Base-by-base conservation (phyloP, 2,797 vertebrate genomes). In the Pempheris klunzingeri region DNA sequence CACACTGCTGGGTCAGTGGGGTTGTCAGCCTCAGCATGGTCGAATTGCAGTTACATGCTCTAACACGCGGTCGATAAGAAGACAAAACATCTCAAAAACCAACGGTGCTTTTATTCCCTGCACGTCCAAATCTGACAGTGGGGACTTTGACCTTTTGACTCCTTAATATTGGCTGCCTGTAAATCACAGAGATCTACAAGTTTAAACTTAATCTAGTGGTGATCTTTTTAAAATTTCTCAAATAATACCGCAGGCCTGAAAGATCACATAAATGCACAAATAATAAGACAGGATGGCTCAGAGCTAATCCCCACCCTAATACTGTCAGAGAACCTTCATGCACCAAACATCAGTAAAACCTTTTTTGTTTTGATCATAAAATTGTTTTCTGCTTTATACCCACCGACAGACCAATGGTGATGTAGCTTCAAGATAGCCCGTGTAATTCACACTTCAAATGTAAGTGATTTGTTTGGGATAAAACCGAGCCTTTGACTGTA, bases 1-100 rank as follows among this genome's bases (percentile, higher is more conserved):
- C 70, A 61, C 60, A 46, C 39, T 53, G 69, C 49, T 22, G 2
- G 60, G 70, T 79, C 64, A 59, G 39, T 15, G 57, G 22, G 41
- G 44, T 24, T 32, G 72, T 38, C 43, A 55, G 54, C 28, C 38
- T 10, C 30, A 71, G 55, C 50, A 3, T 13, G 32, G 44, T 59
- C 41, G 46, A 57, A 84, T 5, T 50, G 30, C 26, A 53, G 30
- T 77, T 39, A 63, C 41, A 41, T 28, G 53, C 44, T 63, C 26
- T 7, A 34, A 71, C 62, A 71, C 0, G 15, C 32, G 39, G 22
- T 38, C 41, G 24, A 61, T 34, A 14, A 54, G 39, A 46, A 24
- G 22, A 20, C 4, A 54, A 57, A 79, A 43, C 11, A 28, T 39
- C 50, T 57, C 2, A 44, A 17, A n/a, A 78, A 32, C 3, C 2